These are phyloP conservation scores for Priocnemis perturbator DNA, from an alignment of 2,888 invertebrate species.

Conservation along the genomic window DNA sequence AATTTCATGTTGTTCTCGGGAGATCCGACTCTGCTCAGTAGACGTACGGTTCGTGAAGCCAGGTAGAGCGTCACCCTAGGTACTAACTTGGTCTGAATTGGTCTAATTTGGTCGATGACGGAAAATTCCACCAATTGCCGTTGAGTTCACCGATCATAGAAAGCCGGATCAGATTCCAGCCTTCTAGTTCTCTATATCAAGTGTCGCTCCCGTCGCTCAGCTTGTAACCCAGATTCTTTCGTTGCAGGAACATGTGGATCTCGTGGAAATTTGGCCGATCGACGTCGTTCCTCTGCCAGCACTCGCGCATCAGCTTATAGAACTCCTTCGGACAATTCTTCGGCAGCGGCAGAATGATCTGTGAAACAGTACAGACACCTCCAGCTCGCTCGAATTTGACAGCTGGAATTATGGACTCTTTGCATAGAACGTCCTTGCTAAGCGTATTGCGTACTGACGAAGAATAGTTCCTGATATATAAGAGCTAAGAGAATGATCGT, in stretches of 20 bases:
- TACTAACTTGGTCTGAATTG: conserved; percentile 56
- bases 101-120: conserved; percentile 60
- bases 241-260: conserved; percentile 89
- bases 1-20: no score
- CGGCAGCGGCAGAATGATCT: conserved; percentile 81
- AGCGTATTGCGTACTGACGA: background rate
- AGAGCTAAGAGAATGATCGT: no score
- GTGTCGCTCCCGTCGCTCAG: conserved; percentile 67
- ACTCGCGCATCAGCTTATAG: conserved; percentile 90
- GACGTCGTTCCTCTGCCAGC: conserved; percentile 88
- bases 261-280: conserved; percentile 89
- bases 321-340: conserved; percentile 89
- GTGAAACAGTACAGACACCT: conserved; percentile 25
- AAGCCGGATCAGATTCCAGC: conserved; percentile 72
- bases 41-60: no score
- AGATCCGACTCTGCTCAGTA: no score
- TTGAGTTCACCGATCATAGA: conserved; percentile 73
- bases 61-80: background rate
- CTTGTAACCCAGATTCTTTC: conserved; percentile 82
- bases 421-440: background rate
- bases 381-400: background rate
- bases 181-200: conserved; percentile 73
- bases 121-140: conserved; percentile 71
- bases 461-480: conserved; percentile 12
- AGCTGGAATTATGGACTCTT: background rate